Evolutionary conservation across 2,888 invertebrate genomes (phyloP).

Genomic region (Euphydryas editha): DNA sequence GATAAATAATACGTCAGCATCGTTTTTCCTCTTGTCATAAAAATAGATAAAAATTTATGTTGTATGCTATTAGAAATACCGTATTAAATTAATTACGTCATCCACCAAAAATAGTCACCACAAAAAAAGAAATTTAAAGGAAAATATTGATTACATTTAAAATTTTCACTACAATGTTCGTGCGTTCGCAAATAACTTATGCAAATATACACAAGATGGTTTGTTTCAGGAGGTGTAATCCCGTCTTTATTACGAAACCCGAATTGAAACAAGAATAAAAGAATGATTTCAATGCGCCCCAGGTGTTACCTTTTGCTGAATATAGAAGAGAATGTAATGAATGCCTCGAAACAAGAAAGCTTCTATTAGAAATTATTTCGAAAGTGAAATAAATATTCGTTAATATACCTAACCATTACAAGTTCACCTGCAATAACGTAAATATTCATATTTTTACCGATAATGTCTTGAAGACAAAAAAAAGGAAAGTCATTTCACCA

Average conservation of each 20-base stretch:
- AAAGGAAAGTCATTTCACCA: background rate
- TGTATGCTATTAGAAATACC: background rate
- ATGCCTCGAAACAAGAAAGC: slow-evolving; percentile 16
- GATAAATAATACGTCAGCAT: no score
- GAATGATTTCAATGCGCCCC: slow-evolving; percentile 36
- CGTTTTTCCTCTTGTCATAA: no score
- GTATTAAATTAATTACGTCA: background rate
- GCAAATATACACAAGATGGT: slow-evolving; percentile 60
- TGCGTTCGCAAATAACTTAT: slow-evolving; percentile 46
- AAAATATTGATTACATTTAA: background rate
- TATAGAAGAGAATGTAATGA: slow-evolving; percentile 30
- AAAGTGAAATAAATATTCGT: slow-evolving; percentile 1
- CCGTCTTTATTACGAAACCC: slow-evolving; percentile 47
- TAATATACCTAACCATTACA: background rate
- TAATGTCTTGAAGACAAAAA: background rate
- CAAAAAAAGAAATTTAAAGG: background rate
- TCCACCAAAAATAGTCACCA: background rate
- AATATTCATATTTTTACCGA: no score
- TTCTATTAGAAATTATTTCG: background rate
- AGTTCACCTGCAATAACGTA: background rate
- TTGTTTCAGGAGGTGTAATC: slow-evolving; percentile 55
- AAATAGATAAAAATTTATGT: no score
- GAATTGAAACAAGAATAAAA: slow-evolving; percentile 37
- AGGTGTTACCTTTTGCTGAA: slow-evolving; percentile 35
- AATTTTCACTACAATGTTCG: background rate